Conservation (phyloP, 2,113 vertebrate species). For the Scophthalmus maximus region DNA sequence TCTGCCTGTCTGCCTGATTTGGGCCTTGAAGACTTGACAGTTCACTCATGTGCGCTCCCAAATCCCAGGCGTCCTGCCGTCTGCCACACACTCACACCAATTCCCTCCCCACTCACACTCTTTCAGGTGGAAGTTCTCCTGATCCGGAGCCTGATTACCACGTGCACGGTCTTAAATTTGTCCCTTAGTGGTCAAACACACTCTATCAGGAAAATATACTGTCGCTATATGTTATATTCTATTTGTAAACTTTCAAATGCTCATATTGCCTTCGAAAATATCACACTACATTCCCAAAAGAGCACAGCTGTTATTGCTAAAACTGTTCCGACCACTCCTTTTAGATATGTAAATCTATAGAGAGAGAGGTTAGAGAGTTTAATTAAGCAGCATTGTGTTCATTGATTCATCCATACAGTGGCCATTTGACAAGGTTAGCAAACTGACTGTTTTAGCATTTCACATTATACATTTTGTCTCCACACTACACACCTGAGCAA, state of each 20-base stretch:
- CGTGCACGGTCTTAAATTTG: slow-evolving; percentile 30
- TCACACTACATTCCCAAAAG: slow-evolving; percentile 19
- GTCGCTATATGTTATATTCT: slow-evolving; percentile 19
- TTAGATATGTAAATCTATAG: slow-evolving; percentile 5
- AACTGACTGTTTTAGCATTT: not conserved
- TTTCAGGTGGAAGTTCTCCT: slow-evolving; percentile 60
- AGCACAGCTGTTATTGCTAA: slow-evolving; percentile 41
- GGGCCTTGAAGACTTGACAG: slow-evolving; percentile 64
- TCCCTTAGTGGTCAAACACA: slow-evolving; percentile 30
- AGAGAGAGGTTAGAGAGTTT: no score
- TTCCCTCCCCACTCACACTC: slow-evolving; percentile 15
- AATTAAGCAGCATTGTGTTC: not conserved
- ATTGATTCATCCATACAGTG: not conserved
- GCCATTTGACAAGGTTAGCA: not conserved
- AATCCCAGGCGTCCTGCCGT: slow-evolving; percentile 61
- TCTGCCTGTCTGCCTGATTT: slow-evolving; percentile 58
- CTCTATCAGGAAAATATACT: slow-evolving; percentile 32
- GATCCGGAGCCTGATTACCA: slow-evolving; percentile 42
- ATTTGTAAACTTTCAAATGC: slow-evolving; percentile 25
- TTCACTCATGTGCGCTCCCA: slow-evolving; percentile 67
- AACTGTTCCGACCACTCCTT: slow-evolving; percentile 8
- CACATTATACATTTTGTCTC: slow-evolving; percentile 5
- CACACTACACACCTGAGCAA: slow-evolving; percentile 9
- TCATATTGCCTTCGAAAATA: slow-evolving; percentile 5
- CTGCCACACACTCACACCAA: slow-evolving; percentile 48